Conservation (phyloP, 2,888 invertebrate genomes). For the Sphaerophoria rueppellii region DNA sequence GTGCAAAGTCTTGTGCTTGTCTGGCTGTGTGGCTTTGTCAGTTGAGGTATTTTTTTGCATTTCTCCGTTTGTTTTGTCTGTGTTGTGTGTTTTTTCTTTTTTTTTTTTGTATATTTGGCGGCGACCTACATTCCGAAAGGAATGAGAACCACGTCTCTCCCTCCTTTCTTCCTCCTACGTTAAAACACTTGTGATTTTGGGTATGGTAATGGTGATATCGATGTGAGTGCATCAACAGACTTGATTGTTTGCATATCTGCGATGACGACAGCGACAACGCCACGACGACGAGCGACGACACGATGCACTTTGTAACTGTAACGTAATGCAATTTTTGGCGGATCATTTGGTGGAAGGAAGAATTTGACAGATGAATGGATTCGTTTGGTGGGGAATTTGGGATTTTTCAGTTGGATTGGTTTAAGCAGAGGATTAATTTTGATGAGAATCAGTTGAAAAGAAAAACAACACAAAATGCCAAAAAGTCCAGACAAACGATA, state of each 20-base stretch:
- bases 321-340: not conserved
- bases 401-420: not conserved
- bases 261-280: not conserved
- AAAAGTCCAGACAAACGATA: no score
- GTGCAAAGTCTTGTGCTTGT: slow-evolving; percentile 65
- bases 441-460: not conserved
- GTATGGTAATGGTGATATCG: slow-evolving; percentile 10
- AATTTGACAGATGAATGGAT: slow-evolving; percentile 28
- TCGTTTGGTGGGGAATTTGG: not conserved
- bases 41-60: slow-evolving; percentile 46
- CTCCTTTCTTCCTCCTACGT: slow-evolving; percentile 2
- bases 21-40: slow-evolving; percentile 41
- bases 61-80: slow-evolving; percentile 29
- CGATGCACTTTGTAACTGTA: not conserved
- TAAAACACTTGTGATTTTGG: not conserved
- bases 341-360: not conserved
- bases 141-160: slow-evolving; percentile 16
- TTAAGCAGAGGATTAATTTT: not conserved
- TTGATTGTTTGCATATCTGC: slow-evolving; percentile 12
- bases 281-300: not conserved
- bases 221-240: not conserved
- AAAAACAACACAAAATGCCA: no score
- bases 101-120: slow-evolving; percentile 63
- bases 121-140: slow-evolving; percentile 67
- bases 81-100: slow-evolving; percentile 33